Conservation (phyloP, 2,797 vertebrate genomes). For the Champsocephalus esox region DNA sequence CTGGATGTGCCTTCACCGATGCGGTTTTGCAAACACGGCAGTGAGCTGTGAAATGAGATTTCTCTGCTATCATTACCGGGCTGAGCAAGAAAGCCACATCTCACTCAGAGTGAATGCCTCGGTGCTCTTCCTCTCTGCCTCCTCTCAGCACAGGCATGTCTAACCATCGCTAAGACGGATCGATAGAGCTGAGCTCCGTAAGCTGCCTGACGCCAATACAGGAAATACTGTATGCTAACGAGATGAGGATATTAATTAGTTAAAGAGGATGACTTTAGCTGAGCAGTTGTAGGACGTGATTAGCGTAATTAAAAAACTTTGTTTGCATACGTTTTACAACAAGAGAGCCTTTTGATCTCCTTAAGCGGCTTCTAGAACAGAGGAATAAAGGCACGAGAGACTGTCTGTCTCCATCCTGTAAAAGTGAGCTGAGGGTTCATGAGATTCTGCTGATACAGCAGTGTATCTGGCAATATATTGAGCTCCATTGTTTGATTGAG, state of each 20-base stretch:
- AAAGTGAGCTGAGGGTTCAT: conserved; percentile 45
- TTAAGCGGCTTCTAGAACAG: conserved; percentile 43
- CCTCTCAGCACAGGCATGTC: conserved; percentile 61
- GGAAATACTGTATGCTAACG: conserved; percentile 76
- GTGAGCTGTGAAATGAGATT: conserved; percentile 86
- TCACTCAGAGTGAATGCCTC: conserved; percentile 73
- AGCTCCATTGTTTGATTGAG: conserved; percentile 66
- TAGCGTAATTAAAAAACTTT: conserved; percentile 67
- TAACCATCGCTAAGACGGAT: conserved; percentile 77
- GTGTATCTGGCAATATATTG: conserved; percentile 40
- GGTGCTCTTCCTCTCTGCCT: conserved; percentile 52
- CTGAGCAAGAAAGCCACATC: conserved; percentile 72
- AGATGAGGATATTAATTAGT: conserved; percentile 68
- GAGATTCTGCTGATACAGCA: conserved; percentile 67
- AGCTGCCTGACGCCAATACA: conserved; percentile 66
- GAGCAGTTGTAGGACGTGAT: conserved; percentile 65
- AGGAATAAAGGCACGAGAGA: conserved; percentile 43
- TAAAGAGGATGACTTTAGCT: conserved; percentile 69
- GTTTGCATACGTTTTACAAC: conserved; percentile 71
- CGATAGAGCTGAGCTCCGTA: conserved; percentile 76
- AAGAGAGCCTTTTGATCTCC: conserved; percentile 66
- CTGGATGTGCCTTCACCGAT: conserved; percentile 60
- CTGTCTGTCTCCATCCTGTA: conserved; percentile 24
- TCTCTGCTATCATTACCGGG: conserved; percentile 75
- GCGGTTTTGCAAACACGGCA: conserved; percentile 81